A percentile compares a stretch with the other conserved stretches of the same genome.
Evolutionary conservation across 2,113 vertebrate species (phyloP).

Genomic region (Sinocyclocheilus grahami): DNA sequence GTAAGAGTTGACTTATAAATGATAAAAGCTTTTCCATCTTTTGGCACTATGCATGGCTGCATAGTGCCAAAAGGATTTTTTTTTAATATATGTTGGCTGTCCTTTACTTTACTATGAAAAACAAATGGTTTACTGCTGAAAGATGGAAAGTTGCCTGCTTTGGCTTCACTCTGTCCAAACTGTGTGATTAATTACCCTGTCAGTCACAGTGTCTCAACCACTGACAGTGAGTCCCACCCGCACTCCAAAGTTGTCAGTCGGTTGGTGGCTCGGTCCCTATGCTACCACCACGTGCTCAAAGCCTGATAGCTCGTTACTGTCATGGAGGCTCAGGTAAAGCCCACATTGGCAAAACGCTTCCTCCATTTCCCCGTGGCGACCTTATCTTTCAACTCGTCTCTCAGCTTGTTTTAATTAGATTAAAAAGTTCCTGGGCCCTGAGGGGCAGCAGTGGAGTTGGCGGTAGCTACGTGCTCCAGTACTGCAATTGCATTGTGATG

Average conservation of each 20-base stretch:
- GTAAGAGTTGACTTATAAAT: not conserved
- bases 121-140: slow-evolving; percentile 14
- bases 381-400: slow-evolving; percentile 70
- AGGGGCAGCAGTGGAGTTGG: slow-evolving; percentile 42
- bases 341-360: not conserved
- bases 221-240: slow-evolving; percentile 64
- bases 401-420: slow-evolving; percentile 72
- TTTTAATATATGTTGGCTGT: no score
- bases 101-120: not conserved
- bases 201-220: slow-evolving; percentile 54
- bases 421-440: slow-evolving; percentile 62
- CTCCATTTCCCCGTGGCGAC: slow-evolving; percentile 54
- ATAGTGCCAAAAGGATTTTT: no score
- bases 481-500: slow-evolving; percentile 28
- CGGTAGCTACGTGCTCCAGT: slow-evolving; percentile 45
- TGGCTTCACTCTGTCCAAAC: slow-evolving; percentile 42
- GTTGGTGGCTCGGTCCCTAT: slow-evolving; percentile 54
- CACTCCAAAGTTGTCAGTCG: slow-evolving; percentile 59
- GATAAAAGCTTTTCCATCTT: no score
- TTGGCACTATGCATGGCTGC: not conserved
- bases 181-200: slow-evolving; percentile 68
- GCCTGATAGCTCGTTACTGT: slow-evolving; percentile 60
- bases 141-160: slow-evolving; percentile 25
- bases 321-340: not conserved
- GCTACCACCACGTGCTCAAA: slow-evolving; percentile 33